Evolutionary conservation across 1,140 invertebrate genomes (phyloP), one percentile per base, ranked within the genome.

Genomic region (Achroia grisella): DNA sequence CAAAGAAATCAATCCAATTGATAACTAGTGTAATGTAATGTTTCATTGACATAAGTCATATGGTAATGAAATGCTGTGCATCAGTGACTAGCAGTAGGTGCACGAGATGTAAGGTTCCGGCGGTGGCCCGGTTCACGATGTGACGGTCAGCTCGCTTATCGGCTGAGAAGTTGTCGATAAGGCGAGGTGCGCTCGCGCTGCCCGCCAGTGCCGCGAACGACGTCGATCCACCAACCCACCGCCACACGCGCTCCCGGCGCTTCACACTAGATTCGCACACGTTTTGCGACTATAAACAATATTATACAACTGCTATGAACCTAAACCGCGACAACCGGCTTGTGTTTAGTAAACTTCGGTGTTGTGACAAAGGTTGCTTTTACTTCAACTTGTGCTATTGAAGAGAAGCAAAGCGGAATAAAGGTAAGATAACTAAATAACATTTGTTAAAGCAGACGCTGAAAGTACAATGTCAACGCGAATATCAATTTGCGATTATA

Each of bases 291-390:
- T 69, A 66, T 64, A 67, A 73, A 64, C 66, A 73, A 67, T 67
- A 71, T 66, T 69, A 71, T 58, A 62, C 64, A 62, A 66, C 36
- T 67, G 68, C 48, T 76, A 81, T 77, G 66, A 59, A 52, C 65
- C 46, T 57, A 46, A 60, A 56, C 42, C 31, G 45, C 46, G 17
- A 23, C 17, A 56, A 48, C 48, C 62, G 62, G 50, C 40, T 39
- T 51, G 56, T 79, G 76, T 83, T 83, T 80, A 53, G 48, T 67
- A 75, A 79, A 78, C 68, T 67, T 27, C 23, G 23, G 66, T 78
- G 71, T 65, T 71, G 63, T 78, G 65, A 67, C 64, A 63, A 62
- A 46, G 37, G 62, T 66, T 63, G 49, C 44, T 65, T 71, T 71
- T 68, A 70, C 54, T 68, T 62, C 51, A 64, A 64, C 45, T 53